Conservation (phyloP, 2,113 vertebrate species). For the Phalacrocorax aristotelis region DNA sequence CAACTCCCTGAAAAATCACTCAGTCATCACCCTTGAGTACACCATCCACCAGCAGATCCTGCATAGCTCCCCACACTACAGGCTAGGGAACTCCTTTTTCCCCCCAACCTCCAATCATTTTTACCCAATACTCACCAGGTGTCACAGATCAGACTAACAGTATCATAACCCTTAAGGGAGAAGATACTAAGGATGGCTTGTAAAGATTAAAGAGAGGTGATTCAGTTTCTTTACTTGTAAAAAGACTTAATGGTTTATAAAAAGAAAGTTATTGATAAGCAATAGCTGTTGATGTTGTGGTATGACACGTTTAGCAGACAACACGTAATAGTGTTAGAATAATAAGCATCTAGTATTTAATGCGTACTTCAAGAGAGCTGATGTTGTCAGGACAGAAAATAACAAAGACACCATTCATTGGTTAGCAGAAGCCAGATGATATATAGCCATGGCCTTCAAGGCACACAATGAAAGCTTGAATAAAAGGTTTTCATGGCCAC, state of each 20-base stretch:
- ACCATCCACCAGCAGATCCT: not conserved
- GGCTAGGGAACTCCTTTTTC: not conserved
- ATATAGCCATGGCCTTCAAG: not conserved
- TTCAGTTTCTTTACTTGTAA: not conserved
- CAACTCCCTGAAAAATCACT: not conserved
- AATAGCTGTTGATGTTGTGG: not conserved
- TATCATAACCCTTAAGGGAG: not conserved
- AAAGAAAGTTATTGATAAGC: not conserved
- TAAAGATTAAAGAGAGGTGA: not conserved
- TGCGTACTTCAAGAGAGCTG: not conserved
- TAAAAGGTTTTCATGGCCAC: not conserved
- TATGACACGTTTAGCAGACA: not conserved
- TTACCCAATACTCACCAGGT: not conserved
- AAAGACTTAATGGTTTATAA: not conserved
- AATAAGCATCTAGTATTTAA: not conserved
- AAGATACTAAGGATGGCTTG: not conserved
- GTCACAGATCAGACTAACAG: not conserved
- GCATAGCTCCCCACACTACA: rapidly evolving
- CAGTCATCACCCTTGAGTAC: rapidly evolving
- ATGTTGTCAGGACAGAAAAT: not conserved
- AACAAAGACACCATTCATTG: not conserved
- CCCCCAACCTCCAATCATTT: not conserved
- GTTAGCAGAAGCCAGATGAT: not conserved
- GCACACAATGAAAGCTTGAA: not conserved
- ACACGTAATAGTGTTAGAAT: rapidly evolving